A percentile compares a stretch with the other conserved stretches of the same genome.
Evolutionary conservation across 2,113 vertebrate species (phyloP).

Genomic region (Rhombomys opimus): DNA sequence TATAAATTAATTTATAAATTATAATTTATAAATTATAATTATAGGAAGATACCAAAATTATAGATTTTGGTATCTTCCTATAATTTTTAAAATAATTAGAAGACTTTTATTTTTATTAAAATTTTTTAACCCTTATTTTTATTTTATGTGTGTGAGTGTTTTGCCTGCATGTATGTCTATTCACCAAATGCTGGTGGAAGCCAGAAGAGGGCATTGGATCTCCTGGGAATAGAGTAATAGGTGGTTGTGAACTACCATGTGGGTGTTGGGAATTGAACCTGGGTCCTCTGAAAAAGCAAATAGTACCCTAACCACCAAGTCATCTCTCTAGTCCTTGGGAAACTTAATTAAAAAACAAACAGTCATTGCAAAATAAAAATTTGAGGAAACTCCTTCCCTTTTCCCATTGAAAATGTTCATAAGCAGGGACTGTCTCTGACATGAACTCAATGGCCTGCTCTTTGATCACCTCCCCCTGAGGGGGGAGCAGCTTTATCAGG

Average conservation of each 20-base stretch:
- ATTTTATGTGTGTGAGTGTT: background rate
- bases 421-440: background rate
- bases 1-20: slow-evolving; percentile 33
- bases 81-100: background rate
- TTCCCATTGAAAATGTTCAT: background rate
- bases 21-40: slow-evolving; percentile 18
- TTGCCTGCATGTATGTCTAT: background rate
- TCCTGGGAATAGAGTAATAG: background rate
- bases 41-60: too few relatives aligned
- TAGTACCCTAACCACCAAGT: background rate
- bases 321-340: background rate
- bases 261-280: background rate
- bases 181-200: background rate
- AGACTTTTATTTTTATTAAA: background rate
- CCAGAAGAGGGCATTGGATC: background rate
- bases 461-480: too few relatives aligned
- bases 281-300: background rate
- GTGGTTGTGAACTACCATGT: background rate
- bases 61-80: background rate
- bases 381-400: background rate
- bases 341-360: background rate
- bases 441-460: too few relatives aligned
- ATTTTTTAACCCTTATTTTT: background rate
- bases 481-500: too few relatives aligned
- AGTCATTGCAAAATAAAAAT: background rate